Evolutionary conservation across 2,797 vertebrate species (phyloP).

Genomic region (Hylomyscus alleni): DNA sequence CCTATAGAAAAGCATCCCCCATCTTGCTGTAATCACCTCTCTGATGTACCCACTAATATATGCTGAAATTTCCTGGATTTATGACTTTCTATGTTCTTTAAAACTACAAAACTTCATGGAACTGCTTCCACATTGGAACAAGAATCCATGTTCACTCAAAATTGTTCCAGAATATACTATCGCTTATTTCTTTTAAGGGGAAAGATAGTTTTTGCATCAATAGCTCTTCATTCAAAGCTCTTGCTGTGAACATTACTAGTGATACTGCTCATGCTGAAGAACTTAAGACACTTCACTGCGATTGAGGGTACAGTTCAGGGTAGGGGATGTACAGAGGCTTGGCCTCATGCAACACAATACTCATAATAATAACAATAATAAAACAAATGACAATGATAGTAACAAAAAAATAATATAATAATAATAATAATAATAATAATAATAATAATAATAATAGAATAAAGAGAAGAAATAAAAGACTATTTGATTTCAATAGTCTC

Average conservation of each 20-base stretch:
- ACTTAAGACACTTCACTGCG: background rate
- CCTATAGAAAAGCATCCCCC: background rate
- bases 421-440: no score
- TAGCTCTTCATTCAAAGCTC: background rate
- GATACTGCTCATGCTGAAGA: background rate
- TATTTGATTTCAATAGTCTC: background rate
- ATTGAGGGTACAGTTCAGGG: background rate
- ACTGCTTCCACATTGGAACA: background rate
- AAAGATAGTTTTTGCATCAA: background rate
- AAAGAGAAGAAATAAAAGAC: background rate
- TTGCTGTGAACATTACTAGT: no score
- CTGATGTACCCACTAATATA: background rate
- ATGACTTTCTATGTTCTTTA: background rate
- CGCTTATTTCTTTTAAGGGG: background rate
- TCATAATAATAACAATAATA: background rate
- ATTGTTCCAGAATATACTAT: background rate
- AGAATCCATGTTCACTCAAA: background rate
- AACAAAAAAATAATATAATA: no score
- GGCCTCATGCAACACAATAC: background rate
- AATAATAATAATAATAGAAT: no score
- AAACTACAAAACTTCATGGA: background rate
- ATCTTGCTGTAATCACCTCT: background rate
- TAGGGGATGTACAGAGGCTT: background rate
- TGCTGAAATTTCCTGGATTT: background rate
- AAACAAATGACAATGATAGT: no score